Evolutionary conservation across 2,113 vertebrate species (phyloP).

Genomic region (Notothenia coriiceps): DNA sequence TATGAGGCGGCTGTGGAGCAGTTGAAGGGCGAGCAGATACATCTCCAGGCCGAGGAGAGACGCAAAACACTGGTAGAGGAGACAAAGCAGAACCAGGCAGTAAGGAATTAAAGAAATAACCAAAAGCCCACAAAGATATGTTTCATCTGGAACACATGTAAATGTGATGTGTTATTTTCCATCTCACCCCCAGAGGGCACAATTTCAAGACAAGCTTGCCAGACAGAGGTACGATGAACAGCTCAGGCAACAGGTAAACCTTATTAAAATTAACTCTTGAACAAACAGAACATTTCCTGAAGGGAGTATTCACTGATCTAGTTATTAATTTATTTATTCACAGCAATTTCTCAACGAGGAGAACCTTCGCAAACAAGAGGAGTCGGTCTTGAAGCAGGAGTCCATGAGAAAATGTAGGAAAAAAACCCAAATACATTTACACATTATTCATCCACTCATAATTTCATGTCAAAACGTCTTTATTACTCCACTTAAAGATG

Average conservation of each 20-base stretch:
- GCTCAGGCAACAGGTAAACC: constrained; percentile 89
- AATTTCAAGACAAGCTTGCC: constrained; percentile 92
- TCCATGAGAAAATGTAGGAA: constrained; percentile 88
- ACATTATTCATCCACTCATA: not conserved
- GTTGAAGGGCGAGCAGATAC: constrained; percentile 90
- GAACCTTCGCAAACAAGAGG: constrained; percentile 91
- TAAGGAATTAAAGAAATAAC: constrained; percentile 63
- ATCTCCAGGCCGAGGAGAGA: constrained; percentile 88
- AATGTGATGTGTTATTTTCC: not conserved
- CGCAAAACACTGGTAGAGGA: constrained; percentile 91
- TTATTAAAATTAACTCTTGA: not conserved
- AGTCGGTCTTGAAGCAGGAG: constrained; percentile 93
- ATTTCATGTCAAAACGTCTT: not conserved
- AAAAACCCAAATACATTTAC: not conserved
- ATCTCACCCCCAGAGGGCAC: constrained; percentile 75
- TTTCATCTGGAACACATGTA: no score
- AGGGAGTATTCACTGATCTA: not conserved
- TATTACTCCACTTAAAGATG: not conserved
- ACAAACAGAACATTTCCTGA: not conserved
- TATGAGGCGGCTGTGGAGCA: constrained; percentile 92
- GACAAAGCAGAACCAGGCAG: constrained; percentile 92
- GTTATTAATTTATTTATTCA: constrained; percentile 10
- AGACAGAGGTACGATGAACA: constrained; percentile 93
- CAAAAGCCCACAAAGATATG: not conserved
- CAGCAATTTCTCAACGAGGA: constrained; percentile 92